phyloP scores from a whole-genome alignment of 2,113 vertebrate genomes.

The Mastomys coucha region DNA sequence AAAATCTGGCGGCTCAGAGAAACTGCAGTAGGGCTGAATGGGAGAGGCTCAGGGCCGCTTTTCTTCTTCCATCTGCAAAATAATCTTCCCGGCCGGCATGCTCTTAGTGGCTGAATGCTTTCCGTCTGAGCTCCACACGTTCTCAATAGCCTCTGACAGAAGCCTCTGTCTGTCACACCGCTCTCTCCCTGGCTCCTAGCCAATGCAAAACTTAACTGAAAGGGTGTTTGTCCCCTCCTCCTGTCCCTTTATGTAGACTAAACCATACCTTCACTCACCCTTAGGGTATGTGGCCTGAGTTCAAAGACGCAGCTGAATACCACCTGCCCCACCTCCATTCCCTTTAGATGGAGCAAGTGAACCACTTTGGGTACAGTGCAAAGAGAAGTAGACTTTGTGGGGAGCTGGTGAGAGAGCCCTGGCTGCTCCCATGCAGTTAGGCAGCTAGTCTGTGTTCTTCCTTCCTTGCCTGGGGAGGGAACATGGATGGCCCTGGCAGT shows the following conservation, averaged over 20 bases:
- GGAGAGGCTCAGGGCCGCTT: conserved; percentile 61
- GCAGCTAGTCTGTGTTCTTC: background rate
- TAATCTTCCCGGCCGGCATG: conserved; percentile 12
- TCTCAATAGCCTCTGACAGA: background rate
- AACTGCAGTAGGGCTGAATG: accelerated
- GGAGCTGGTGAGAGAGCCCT: background rate
- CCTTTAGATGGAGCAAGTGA: background rate
- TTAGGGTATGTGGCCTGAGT: conserved; percentile 47
- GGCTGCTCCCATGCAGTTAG: background rate
- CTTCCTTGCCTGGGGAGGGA: background rate
- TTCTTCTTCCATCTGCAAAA: conserved; percentile 47
- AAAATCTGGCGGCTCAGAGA: background rate
- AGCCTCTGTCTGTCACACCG: conserved; percentile 40
- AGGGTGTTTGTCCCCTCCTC: background rate
- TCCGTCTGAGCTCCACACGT: background rate
- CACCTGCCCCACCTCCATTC: conserved; percentile 50
- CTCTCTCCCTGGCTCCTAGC: conserved; percentile 59
- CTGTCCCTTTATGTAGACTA: conserved; percentile 26
- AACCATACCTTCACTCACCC: conserved; percentile 71
- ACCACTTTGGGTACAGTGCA: background rate
- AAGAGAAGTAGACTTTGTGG: background rate
- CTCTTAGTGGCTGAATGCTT: background rate
- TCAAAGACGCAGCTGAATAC: conserved; percentile 66
- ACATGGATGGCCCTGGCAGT: background rate
- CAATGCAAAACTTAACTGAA: conserved; percentile 8